Percentiles rank a stretch among this genome's conserved stretches.
Evolutionary conservation across 2,888 invertebrate species (phyloP).

Genomic region (Tetramorium bicarinatum): DNA sequence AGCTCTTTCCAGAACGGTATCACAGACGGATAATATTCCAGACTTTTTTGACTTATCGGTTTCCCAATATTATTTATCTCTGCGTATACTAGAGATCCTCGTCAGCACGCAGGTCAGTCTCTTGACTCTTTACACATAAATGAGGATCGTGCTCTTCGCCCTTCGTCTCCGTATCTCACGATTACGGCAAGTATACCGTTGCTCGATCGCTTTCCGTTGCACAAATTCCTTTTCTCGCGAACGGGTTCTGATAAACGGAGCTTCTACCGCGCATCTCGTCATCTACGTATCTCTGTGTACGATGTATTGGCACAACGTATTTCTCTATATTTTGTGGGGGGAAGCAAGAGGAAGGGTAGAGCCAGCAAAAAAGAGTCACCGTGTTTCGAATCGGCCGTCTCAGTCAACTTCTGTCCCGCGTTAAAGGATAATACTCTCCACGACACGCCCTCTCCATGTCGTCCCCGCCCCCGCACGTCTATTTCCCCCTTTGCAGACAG

Average conservation of each 20-base stretch:
- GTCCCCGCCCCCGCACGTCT: constrained; percentile 59
- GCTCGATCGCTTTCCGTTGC: not conserved
- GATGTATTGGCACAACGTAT: constrained; percentile 73
- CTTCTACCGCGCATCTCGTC: constrained; percentile 49
- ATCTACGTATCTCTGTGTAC: constrained; percentile 58
- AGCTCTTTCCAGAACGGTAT: constrained; percentile 9
- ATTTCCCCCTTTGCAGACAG: constrained; percentile 66
- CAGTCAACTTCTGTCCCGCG: constrained; percentile 72
- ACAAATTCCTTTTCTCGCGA: not conserved
- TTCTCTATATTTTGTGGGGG: constrained; percentile 83
- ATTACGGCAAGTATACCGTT: constrained; percentile 23
- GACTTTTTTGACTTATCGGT: constrained; percentile 14
- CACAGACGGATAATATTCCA: constrained; percentile 20
- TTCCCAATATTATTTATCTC: constrained; percentile 14
- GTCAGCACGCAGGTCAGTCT: not conserved
- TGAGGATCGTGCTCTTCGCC: not conserved
- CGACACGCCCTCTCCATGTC: constrained; percentile 66
- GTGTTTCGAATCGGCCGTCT: constrained; percentile 73
- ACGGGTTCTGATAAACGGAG: constrained; percentile 50
- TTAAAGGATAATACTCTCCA: constrained; percentile 63
- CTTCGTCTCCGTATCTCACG: constrained; percentile 1
- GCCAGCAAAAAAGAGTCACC: constrained; percentile 85
- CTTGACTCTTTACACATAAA: not conserved
- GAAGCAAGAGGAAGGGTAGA: constrained; percentile 87
- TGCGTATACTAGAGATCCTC: not conserved